Evolutionary conservation across 2,888 invertebrate genomes (phyloP), one percentile per base, ranked within the genome.

Genomic region (Eucriotettix oculatus): DNA sequence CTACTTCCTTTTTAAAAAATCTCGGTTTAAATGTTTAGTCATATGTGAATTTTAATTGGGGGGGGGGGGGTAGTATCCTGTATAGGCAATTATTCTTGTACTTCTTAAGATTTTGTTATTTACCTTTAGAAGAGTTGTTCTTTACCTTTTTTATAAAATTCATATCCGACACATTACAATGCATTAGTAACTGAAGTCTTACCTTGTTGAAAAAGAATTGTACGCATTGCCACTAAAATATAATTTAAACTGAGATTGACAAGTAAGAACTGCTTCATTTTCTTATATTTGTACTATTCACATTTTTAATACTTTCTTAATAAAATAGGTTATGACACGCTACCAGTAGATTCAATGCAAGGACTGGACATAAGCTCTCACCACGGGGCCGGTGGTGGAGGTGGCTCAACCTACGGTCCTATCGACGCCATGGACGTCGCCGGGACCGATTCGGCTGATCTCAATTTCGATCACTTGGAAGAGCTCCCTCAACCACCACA

Each of bases 301-400:
- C 9, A 40, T 16, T 59, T 61, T 64, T 63, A 66, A 71, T 72
- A 17, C 29, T 29, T 29, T 29, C 16, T 16, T 48, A 17, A 9
- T 16, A 17, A 12, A 16, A 29, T 78, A 92, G 94, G 92, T 81
- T 95, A 92, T 86, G 94, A 94, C 84, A 90, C 92, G 83, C 87
- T 94, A 84, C 94, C 93, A 82, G 88, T 94, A 86, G 92, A 93
- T 79, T 88, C 90, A 69, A 91, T 94, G 91, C 91, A 94, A 81
- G 93, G 92, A 66, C 78, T 95, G 71, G 94, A 94, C 73, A 89
- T 94, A 72, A 90, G 90, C 71, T 78, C 78, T 61, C 79, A 79
- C 67, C 57, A 56, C 69, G 71, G 48, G 11, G 44, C 42, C 11
- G 44, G 44, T 40, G 57, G 62, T 41, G 65, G 63, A 42, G 63